Conservation (phyloP, 2,113 vertebrate species). For the Toxostoma redivivum region DNA sequence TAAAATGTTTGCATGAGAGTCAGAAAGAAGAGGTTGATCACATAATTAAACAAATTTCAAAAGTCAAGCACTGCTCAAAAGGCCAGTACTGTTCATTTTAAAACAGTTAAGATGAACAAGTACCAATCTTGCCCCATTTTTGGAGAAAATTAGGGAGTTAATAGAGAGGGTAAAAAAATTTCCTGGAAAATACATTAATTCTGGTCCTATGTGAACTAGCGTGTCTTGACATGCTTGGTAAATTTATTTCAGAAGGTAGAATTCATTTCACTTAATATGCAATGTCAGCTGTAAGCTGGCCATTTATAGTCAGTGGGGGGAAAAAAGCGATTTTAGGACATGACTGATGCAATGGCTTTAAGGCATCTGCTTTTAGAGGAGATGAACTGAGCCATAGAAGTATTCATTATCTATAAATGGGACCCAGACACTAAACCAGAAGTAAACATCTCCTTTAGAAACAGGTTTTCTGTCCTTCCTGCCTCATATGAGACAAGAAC, state of each 20-base stretch:
- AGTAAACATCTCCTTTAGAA: neutral
- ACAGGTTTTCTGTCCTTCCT: neutral
- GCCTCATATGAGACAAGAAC: neutral
- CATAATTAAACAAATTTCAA: neutral
- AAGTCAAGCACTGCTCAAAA: neutral
- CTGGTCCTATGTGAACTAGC: neutral
- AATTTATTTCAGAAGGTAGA: neutral
- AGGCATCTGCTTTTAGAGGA: neutral
- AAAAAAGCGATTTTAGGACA: neutral
- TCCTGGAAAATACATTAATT: neutral
- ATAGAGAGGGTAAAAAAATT: neutral
- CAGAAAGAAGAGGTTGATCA: neutral
- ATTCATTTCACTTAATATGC: neutral
- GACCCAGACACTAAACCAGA: neutral
- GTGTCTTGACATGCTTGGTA: neutral
- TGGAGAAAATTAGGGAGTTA: neutral
- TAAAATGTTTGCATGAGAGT: neutral
- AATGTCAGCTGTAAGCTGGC: neutral
- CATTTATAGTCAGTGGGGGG: neutral
- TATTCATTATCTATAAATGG: neutral
- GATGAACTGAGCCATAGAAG: neutral
- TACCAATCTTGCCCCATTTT: neutral
- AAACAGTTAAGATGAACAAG: neutral
- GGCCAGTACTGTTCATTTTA: neutral
- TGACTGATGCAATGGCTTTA: neutral